phyloP scores from a whole-genome alignment of 2,113 vertebrate genomes.

The Sturnira hondurensis region DNA sequence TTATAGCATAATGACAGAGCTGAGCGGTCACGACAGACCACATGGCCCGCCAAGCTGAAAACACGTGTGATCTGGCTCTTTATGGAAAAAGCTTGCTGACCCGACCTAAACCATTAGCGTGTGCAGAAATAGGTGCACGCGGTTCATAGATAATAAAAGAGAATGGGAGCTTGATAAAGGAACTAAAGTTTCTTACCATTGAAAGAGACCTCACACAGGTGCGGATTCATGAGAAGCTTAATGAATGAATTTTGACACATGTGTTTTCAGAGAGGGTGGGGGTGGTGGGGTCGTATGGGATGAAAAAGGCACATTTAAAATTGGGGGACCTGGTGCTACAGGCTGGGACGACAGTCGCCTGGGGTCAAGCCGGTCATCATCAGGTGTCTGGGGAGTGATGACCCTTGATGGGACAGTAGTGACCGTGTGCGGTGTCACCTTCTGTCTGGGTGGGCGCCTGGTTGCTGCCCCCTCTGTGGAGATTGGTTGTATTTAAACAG shows the following conservation, averaged over 20 bases:
- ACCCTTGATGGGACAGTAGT: rapidly evolving
- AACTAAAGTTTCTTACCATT: neutral
- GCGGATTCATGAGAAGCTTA: neutral
- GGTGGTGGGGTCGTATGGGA: no score
- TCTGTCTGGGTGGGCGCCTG: neutral
- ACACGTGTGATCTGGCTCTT: neutral
- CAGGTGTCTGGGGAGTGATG: neutral
- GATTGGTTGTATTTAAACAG: neutral
- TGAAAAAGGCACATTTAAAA: neutral
- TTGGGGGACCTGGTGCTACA: neutral
- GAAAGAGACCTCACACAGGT: neutral
- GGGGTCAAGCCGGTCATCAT: neutral
- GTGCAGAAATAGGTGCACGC: neutral
- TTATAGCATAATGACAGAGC: neutral
- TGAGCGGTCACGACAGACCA: neutral
- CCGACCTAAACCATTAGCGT: neutral
- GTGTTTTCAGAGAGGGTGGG: neutral
- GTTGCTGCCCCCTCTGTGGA: neutral
- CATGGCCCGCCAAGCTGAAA: neutral
- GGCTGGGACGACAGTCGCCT: neutral
- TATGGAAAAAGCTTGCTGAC: neutral
- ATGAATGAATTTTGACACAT: neutral
- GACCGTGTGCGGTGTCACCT: neutral
- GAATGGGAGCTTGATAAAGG: neutral
- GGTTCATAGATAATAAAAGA: neutral